Evolutionary conservation across 2,797 vertebrate genomes (phyloP), one percentile per base, ranked within the genome.

Genomic region (Myotis vivesi): DNA sequence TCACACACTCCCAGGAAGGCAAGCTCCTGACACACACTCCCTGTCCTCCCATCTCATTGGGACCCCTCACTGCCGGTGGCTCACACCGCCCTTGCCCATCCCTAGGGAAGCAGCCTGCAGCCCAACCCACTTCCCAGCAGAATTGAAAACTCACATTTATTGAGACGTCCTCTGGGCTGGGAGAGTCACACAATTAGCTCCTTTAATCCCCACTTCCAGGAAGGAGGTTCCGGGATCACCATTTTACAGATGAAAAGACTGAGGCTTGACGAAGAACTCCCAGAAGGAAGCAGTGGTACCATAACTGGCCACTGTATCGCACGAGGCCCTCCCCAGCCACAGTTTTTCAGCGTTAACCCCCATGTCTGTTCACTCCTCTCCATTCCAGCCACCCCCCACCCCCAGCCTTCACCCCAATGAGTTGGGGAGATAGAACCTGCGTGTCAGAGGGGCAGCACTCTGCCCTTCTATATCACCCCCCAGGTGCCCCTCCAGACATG

Each of bases 181-280:
- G 80, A 82, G 71, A 57, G 0, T 23, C 49, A 19, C 33, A n/a
- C 6, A 3, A 2, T 30, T 15, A 4, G 44, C 20, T 72, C 33
- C 36, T 6, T 49, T 30, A 44, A 44, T 20, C 25, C 41, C 62
- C 53, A 19, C 30, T 16, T 33, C 81, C 5, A 1, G 15, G 76
- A 46, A 51, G 71, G 28, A 53, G 36, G 38, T 30, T 12, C 62
- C 38, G 20, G 28, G 62, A 28, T 38, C 20, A 17, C 79, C 66
- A 20, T 68, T 92, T 73, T n/a, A 81, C 8, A 90, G 68, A 51
- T 41, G 68, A 71, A 55, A 66, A 80, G 10, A 71, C 36, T 33
- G 41, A 85, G 82, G 44, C 53, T 82, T 51, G 4, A 84, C 23
- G 30, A 44, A 57, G 46, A 72, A 49, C 13, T 59, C 53, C 41